Evolutionary conservation across 2,113 vertebrate species (phyloP), one percentile per base, ranked within the genome.

Genomic region (Tragelaphus imberbis): DNA sequence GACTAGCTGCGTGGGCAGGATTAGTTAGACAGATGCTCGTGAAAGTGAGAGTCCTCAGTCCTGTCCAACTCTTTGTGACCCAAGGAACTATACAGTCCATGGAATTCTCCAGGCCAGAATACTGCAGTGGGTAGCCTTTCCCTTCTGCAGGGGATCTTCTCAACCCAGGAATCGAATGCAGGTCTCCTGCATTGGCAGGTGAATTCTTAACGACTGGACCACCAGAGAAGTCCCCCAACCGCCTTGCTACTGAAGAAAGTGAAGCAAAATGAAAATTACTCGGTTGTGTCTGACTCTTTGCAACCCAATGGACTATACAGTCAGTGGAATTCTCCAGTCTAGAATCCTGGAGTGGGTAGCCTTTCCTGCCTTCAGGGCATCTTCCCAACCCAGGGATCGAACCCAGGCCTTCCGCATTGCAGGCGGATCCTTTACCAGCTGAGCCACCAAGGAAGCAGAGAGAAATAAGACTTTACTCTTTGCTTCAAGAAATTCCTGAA

Each of bases 11-110:
- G 25, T 15, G 30, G 36, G 12, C 28, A 8, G 1, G 44, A 23
- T 25, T 33, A n/a, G 25, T 33, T 17, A 59, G 23, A 47, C 5
- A 15, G 3, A 77, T 0, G 0, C 23, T 14, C 25, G 0, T 77
- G 23, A 27, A 14, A 27, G 40, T 2, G 71, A 13, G 2, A 44
- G 71, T 25, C 11, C n/a, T 71, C 68, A 40, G 36, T 23, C 3
- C n/a, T 7, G 23, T 14, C 40, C 1, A 0, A 44, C 71, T 23
- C 2, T 44, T 13, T 27, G 36, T 40, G 36, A 44, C 3, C 40
- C 71, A 40, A 14, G 11, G 3, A 12, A 77, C 71, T 14, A 6
- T 25, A 75, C 21, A 40, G 36, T 75, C 11, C 21, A 14, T 3
- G 11, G 36, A 13, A 25, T 75, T 75, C 36, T 44, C 36, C 36